phyloP scores from a whole-genome alignment of 2,113 vertebrate genomes.

The Gobiocypris rarus region DNA sequence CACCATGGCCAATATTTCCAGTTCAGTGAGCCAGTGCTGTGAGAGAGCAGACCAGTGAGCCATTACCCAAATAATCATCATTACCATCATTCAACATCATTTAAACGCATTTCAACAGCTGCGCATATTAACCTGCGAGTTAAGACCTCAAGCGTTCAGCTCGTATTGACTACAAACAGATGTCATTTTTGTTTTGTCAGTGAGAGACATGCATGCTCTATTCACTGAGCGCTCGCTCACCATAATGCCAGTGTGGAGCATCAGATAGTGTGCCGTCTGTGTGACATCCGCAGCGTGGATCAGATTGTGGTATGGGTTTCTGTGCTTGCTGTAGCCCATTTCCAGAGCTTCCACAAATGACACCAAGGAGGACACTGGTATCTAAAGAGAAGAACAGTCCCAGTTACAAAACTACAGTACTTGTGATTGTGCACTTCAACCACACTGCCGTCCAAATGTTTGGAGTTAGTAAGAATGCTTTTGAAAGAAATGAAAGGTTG shows the following conservation, averaged over 20 bases:
- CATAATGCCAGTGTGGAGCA: conserved; percentile 81
- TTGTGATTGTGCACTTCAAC: background rate
- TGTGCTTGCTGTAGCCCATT: conserved; percentile 96
- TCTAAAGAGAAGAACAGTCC: conserved; percentile 72
- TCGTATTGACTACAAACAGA: background rate
- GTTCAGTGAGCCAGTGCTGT: conserved; percentile 98
- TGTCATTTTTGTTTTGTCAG: background rate
- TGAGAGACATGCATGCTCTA: background rate
- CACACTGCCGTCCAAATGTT: background rate
- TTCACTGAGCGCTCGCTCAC: conserved; percentile 12
- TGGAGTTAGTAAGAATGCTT: background rate
- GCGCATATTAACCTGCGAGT: background rate
- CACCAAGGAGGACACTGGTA: conserved; percentile 91
- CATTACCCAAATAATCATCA: background rate
- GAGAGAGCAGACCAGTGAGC: conserved; percentile 61
- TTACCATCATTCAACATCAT: background rate
- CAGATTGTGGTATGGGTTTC: conserved; percentile 98
- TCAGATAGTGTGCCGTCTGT: conserved; percentile 96
- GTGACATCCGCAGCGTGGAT: conserved; percentile 97
- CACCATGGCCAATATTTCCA: conserved; percentile 98
- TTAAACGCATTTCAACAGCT: conserved; percentile 11
- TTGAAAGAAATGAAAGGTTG: background rate
- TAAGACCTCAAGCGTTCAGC: background rate
- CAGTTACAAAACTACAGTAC: background rate
- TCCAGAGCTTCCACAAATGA: conserved; percentile 95